These are phyloP conservation scores for Mus spretus DNA, from an alignment of 2,797 vertebrate species.

Conservation along the genomic window DNA sequence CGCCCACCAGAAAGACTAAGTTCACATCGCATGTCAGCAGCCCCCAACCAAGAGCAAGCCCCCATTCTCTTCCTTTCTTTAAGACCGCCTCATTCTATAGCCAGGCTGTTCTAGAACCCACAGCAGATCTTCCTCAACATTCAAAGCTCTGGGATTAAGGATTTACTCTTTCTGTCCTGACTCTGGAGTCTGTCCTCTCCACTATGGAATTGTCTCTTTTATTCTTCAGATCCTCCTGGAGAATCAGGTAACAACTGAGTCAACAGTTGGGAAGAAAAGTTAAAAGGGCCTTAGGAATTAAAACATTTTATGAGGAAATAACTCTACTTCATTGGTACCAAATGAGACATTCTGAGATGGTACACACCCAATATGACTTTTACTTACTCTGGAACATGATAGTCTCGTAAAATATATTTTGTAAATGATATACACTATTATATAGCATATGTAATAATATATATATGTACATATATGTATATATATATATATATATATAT, in stretches of 20 bases:
- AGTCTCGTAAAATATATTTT: slow-evolving; percentile 34
- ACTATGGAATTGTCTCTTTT: neutral
- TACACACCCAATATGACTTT: slow-evolving; percentile 21
- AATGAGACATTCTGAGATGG: slow-evolving; percentile 46
- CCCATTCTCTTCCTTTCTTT: neutral
- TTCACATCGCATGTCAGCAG: neutral
- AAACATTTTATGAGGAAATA: slow-evolving; percentile 6
- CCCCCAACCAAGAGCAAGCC: no score
- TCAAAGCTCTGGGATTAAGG: neutral
- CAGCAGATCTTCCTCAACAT: neutral
- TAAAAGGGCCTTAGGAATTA: slow-evolving; percentile 21
- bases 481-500: neutral
- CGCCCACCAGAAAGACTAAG: neutral
- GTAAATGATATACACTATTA: neutral
- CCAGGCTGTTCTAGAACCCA: neutral
- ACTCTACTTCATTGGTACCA: neutral
- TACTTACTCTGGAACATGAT: slow-evolving; percentile 51
- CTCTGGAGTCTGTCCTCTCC: neutral
- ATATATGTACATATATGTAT: neutral
- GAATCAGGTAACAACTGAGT: neutral
- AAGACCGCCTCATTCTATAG: neutral
- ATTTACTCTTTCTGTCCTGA: neutral
- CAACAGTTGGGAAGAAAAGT: slow-evolving; percentile 25
- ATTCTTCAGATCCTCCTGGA: neutral
- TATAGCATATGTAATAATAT: neutral